Conservation (phyloP, 2,113 vertebrate species). For the Sula dactylatra region DNA sequence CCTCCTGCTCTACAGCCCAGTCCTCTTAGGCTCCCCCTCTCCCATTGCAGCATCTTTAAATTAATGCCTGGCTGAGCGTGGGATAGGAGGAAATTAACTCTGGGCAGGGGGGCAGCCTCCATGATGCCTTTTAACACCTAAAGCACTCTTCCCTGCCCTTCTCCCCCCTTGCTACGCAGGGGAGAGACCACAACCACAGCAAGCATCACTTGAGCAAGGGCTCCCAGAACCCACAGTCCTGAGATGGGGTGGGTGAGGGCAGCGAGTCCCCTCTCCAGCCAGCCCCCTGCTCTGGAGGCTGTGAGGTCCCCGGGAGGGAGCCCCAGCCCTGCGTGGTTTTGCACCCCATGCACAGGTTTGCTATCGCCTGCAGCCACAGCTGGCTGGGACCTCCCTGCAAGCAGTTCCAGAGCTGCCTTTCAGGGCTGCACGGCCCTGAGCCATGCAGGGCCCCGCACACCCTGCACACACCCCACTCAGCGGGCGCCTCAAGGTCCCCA, state of each 20-base stretch:
- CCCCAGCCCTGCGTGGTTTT: rapidly evolving
- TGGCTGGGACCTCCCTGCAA: background rate
- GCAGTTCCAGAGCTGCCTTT: background rate
- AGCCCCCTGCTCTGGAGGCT: background rate
- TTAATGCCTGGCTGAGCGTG: background rate
- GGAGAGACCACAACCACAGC: background rate
- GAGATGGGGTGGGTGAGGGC: background rate
- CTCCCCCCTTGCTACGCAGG: rapidly evolving
- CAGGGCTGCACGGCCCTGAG: background rate
- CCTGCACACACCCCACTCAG: background rate
- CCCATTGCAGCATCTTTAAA: background rate
- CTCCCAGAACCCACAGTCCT: background rate
- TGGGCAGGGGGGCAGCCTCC: background rate
- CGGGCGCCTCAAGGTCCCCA: background rate
- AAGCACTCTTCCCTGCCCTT: background rate
- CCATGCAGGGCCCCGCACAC: rapidly evolving
- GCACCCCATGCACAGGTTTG: rapidly evolving
- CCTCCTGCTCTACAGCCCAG: background rate
- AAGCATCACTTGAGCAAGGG: background rate
- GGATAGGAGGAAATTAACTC: background rate
- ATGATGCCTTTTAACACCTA: background rate
- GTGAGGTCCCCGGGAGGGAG: background rate
- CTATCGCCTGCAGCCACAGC: background rate
- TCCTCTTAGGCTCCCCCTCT: background rate
- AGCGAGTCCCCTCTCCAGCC: background rate